These are phyloP conservation scores for Rhopalosiphum maidis DNA, from an alignment of 1,140 invertebrate genomes.

Conservation along the genomic window DNA sequence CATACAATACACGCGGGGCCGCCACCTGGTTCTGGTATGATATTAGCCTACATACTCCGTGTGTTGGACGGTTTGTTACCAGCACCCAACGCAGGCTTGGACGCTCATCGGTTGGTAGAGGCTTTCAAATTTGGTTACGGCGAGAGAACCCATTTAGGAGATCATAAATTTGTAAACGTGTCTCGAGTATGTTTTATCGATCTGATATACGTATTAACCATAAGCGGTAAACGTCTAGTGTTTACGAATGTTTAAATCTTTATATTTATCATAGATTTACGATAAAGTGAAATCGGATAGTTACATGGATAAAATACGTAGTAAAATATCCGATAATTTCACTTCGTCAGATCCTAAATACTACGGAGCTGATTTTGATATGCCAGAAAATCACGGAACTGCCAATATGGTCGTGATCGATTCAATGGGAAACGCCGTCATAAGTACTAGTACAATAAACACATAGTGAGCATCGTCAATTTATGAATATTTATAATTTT, in stretches of 20 bases:
- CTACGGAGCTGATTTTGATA: slow-evolving; percentile 72
- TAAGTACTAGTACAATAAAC: slow-evolving; percentile 79
- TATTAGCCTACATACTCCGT: slow-evolving; percentile 84
- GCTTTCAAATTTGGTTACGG: slow-evolving; percentile 95
- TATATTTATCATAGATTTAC: slow-evolving; percentile 66
- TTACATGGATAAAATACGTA: slow-evolving; percentile 70
- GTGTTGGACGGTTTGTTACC: slow-evolving; percentile 73
- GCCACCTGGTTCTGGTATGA: slow-evolving; percentile 82
- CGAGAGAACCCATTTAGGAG: slow-evolving; percentile 82
- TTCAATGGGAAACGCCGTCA: slow-evolving; percentile 84
- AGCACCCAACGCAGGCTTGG: slow-evolving; percentile 64
- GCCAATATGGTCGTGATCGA: slow-evolving; percentile 84
- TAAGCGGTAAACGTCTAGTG: neutral
- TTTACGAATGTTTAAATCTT: neutral
- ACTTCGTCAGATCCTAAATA: slow-evolving; percentile 74
- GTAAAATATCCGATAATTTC: slow-evolving; percentile 70
- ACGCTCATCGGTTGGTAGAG: slow-evolving; percentile 84
- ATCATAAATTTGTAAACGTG: slow-evolving; percentile 69
- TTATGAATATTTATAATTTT: neutral
- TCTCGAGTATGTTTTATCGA: slow-evolving; percentile 57
- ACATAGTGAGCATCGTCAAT: slow-evolving; percentile 24
- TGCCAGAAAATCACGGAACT: slow-evolving; percentile 77
- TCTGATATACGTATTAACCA: too few species aligned
- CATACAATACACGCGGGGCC: slow-evolving; percentile 76
- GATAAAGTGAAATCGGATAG: slow-evolving; percentile 71